These are phyloP conservation scores for Calephelis perditalis DNA, from an alignment of 2,888 invertebrate genomes.

Conservation along the genomic window DNA sequence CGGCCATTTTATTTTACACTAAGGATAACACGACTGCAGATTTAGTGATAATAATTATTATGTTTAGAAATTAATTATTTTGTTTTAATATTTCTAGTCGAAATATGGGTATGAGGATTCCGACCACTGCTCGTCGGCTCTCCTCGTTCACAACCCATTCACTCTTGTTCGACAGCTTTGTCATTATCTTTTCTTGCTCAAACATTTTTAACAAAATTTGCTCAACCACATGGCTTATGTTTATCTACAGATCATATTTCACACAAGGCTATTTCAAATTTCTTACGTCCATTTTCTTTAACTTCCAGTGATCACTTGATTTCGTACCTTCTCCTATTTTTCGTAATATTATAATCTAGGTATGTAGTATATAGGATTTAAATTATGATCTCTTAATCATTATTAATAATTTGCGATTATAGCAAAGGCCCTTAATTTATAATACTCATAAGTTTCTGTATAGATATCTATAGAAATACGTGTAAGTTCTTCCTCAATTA, in stretches of 20 bases:
- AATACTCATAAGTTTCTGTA: slow-evolving; percentile 76
- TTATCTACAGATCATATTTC: slow-evolving; percentile 18
- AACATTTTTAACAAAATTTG: slow-evolving; percentile 72
- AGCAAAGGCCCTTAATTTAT: slow-evolving; percentile 68
- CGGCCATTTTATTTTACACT: slow-evolving; percentile 68
- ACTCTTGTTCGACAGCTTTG: slow-evolving; percentile 59
- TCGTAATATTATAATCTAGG: slow-evolving; percentile 72
- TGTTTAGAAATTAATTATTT: slow-evolving; percentile 41
- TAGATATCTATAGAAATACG: slow-evolving; percentile 45
- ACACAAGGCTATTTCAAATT: slow-evolving; percentile 19
- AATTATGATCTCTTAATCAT: slow-evolving; percentile 78
- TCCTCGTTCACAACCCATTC: slow-evolving; percentile 37
- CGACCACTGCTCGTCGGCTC: slow-evolving; percentile 54
- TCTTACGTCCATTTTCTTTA: slow-evolving; percentile 29
- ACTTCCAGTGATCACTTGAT: slow-evolving; percentile 39
- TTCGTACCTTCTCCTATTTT: slow-evolving; percentile 47
- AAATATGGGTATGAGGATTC: slow-evolving; percentile 58
- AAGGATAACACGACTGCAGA: slow-evolving; percentile 73
- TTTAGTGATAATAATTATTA: slow-evolving; percentile 66
- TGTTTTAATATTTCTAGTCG: slow-evolving; percentile 74
- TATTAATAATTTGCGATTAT: slow-evolving; percentile 74
- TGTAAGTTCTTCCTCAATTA: slow-evolving; percentile 14
- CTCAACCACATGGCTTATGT: slow-evolving; percentile 45
- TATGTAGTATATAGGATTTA: slow-evolving; percentile 66
- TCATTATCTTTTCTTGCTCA: slow-evolving; percentile 70